These are phyloP conservation scores for Patiria pectinifera DNA, from an alignment of 53 echinoderm and acorn worm genomes.

Conservation along the genomic window DNA sequence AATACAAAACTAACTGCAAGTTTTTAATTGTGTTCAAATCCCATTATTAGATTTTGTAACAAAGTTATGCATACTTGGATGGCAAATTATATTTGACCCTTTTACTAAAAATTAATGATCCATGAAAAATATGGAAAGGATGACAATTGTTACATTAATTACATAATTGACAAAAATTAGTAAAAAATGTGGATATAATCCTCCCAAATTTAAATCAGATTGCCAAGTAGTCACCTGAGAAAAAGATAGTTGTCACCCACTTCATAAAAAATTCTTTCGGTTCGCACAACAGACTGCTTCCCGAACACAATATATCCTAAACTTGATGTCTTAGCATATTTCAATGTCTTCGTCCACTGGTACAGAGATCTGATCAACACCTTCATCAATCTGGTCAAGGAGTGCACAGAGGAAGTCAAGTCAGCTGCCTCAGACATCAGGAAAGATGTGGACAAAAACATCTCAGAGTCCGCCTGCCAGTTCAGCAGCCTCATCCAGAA, in stretches of 20 bases:
- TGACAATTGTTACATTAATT: too few species aligned
- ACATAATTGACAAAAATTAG: too few species aligned
- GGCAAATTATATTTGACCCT: too few species aligned
- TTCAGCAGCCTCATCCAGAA: conserved; percentile 78
- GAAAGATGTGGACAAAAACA: conserved; percentile 75
- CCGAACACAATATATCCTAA: background rate
- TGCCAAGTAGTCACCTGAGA: background rate
- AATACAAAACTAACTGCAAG: too few species aligned
- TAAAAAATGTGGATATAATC: too few species aligned
- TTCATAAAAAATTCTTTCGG: background rate
- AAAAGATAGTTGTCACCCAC: background rate
- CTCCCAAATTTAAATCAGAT: too few species aligned
- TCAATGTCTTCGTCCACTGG: background rate
- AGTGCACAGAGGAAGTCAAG: conserved; percentile 91
- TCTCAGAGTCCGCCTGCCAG: conserved; percentile 74
- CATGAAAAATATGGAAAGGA: too few species aligned
- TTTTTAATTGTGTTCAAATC: too few species aligned
- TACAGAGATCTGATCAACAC: conserved; percentile 92
- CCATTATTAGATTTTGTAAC: too few species aligned
- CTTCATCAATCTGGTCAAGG: conserved; percentile 89
- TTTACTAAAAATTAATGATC: too few species aligned
- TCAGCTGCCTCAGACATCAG: conserved; percentile 77
- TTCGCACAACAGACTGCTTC: background rate
- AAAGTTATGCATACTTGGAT: too few species aligned
- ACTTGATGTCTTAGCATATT: background rate